phyloP scores from a whole-genome alignment of 1,140 invertebrate species.

The Batillaria attramentaria region DNA sequence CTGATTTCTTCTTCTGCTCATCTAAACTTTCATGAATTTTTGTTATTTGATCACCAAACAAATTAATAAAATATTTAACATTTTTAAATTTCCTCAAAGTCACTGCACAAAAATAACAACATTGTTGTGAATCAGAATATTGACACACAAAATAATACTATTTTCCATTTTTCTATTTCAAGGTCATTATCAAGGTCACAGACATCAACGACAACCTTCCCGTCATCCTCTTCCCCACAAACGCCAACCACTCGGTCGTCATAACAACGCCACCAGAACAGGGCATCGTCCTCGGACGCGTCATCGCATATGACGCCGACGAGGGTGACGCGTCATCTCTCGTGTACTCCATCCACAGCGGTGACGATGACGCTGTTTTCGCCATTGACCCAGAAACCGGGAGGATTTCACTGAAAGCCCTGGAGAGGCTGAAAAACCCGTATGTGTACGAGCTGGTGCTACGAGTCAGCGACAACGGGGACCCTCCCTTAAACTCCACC shows the following conservation, averaged over 20 bases:
- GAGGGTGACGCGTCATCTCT: constrained; percentile 86
- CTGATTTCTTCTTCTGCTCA: too few relatives aligned
- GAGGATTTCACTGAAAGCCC: constrained; percentile 78
- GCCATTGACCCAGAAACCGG: constrained; percentile 88
- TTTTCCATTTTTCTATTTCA: neutral
- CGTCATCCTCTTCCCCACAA: constrained; percentile 79
- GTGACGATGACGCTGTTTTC: constrained; percentile 84
- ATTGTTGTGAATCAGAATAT: too few relatives aligned
- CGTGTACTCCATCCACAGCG: constrained; percentile 89
- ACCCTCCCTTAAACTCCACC: constrained; percentile 30
- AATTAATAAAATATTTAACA: too few relatives aligned
- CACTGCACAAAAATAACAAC: too few relatives aligned
- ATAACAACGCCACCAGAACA: constrained; percentile 85
- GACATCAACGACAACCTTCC: constrained; percentile 62
- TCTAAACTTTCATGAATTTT: too few relatives aligned
- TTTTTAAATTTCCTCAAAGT: too few relatives aligned
- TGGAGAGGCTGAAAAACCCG: constrained; percentile 32
- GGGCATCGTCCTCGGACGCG: constrained; percentile 76
- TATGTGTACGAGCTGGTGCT: constrained; percentile 36
- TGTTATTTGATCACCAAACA: too few relatives aligned
- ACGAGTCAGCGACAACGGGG: constrained; percentile 34
- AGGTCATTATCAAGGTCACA: constrained; percentile 48
- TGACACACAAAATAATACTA: too few relatives aligned
- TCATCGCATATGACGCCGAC: constrained; percentile 61
- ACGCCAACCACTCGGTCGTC: constrained; percentile 83